Evolutionary conservation across 2,797 vertebrate species (phyloP), one percentile per base, ranked within the genome.

Genomic region (Lophius americanus): DNA sequence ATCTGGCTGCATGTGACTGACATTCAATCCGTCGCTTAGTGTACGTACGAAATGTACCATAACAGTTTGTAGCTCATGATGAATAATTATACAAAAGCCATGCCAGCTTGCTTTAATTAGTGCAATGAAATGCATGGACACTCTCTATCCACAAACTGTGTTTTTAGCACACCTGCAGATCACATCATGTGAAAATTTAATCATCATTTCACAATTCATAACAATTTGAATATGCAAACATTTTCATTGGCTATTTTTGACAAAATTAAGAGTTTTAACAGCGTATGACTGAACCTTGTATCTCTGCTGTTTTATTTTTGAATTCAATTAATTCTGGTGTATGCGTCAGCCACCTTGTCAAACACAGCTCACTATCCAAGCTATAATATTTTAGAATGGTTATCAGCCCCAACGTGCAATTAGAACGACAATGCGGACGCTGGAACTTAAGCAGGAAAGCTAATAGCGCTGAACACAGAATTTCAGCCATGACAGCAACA

Each of bases 41-140:
- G 55, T 64, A 60, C 39, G 58, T 51, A 84, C 85, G 62, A n/a
- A 38, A 70, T 87, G 86, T 89, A 82, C 85, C 69, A 52, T 66
- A 41, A 39, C 72, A 81, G 78, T 87, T 76, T 85, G 46, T 39
- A 51, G 39, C 56, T 48, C 41, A 43, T 83, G 83, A 88, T 74
- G 41, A 82, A 36, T 65, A 67, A 83, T 78, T 65, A 71, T 55
- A 43, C 23, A 38, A 49, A 68, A 64, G 49, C 57, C 43, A 60
- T 42, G 23, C 55, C 9, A 76, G 35, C 12, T 35, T 13, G 37
- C 55, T 56, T 52, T 84, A 82, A 84, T 83, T 14, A 55, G 10
- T 7, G 0, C 12, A 58, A 75, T 78, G 11, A 54, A 36, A 80
- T 81, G 78, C 67, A 47, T 36, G 4, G 32, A 57, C 82, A 78